phyloP scores from a whole-genome alignment of 2,797 vertebrate species.

The Huso huso region DNA sequence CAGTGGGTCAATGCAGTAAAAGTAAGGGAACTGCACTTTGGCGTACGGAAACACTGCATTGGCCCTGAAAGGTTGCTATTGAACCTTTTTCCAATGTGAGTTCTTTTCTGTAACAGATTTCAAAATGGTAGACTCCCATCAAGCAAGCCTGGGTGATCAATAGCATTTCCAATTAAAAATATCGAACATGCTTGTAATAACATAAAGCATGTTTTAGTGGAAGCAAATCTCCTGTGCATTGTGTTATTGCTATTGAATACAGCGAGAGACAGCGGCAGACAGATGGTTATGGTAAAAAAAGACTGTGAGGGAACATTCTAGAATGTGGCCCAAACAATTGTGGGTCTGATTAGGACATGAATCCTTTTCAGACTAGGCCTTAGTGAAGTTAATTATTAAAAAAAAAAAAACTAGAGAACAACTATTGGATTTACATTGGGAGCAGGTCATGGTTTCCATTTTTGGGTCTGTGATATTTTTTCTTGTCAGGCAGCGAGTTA shows the following conservation, averaged over 20 bases:
- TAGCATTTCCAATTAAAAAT: slow-evolving; percentile 16
- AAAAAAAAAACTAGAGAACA: neutral
- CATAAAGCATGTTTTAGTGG: slow-evolving; percentile 10
- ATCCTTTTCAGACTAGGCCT: neutral
- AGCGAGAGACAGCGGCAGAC: neutral
- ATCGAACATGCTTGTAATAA: slow-evolving; percentile 13
- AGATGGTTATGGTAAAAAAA: neutral
- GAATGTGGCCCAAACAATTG: too few species aligned
- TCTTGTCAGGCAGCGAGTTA: neutral
- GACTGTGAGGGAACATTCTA: too few species aligned
- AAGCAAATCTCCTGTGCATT: slow-evolving; percentile 9
- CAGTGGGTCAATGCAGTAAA: neutral
- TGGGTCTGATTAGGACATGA: too few species aligned
- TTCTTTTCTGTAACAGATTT: slow-evolving; percentile 10
- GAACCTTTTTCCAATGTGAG: slow-evolving; percentile 19
- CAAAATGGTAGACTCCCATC: slow-evolving; percentile 18
- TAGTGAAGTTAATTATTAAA: neutral
- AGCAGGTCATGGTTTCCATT: neutral
- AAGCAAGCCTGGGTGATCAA: slow-evolving; percentile 15
- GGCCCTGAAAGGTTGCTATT: slow-evolving; percentile 12
- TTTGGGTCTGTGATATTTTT: neutral
- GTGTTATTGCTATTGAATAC: slow-evolving; percentile 1
- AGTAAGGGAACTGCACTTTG: slow-evolving; percentile 1
- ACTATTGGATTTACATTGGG: neutral
- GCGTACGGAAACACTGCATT: slow-evolving; percentile 10